These are phyloP conservation scores for Hirtodrosophila confusa DNA, from an alignment of 2,888 invertebrate species.

Conservation along the genomic window DNA sequence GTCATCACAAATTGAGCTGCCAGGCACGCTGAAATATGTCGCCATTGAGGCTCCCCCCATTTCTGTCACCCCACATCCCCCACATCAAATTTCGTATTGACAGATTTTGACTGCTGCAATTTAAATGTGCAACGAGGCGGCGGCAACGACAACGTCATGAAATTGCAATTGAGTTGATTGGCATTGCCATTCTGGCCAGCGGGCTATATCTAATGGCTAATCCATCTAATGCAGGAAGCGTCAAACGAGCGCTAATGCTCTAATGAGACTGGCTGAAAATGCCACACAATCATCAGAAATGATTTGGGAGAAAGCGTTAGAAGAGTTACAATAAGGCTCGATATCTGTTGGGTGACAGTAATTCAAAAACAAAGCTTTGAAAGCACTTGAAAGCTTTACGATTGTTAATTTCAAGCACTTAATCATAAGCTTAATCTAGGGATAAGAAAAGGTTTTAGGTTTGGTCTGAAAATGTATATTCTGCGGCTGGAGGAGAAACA, in stretches of 20 bases:
- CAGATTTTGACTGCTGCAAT: slow-evolving; percentile 56
- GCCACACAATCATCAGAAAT: no score
- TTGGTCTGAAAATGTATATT: no score
- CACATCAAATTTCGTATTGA: slow-evolving; percentile 16
- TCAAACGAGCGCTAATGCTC: slow-evolving; percentile 4
- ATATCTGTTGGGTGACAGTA: no score
- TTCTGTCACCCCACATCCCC: background rate
- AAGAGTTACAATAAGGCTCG: no score
- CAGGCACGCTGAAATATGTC: slow-evolving; percentile 50
- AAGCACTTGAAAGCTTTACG: no score
- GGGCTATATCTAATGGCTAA: slow-evolving; percentile 34
- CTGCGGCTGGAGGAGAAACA: no score
- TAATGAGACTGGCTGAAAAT: slow-evolving; percentile 22
- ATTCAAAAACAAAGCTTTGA: no score
- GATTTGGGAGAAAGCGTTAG: no score
- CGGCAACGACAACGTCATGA: slow-evolving; percentile 28
- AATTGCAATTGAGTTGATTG: slow-evolving; percentile 68
- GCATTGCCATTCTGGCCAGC: slow-evolving; percentile 61
- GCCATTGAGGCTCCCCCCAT: slow-evolving; percentile 9
- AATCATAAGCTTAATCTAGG: no score
- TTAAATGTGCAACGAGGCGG: slow-evolving; percentile 61
- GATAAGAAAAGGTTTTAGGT: no score
- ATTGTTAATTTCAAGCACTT: no score
- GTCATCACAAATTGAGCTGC: slow-evolving; percentile 61
- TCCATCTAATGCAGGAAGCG: slow-evolving; percentile 45